Conservation (phyloP, 1,140 invertebrate genomes). For the Tetramorium parvispinum region DNA sequence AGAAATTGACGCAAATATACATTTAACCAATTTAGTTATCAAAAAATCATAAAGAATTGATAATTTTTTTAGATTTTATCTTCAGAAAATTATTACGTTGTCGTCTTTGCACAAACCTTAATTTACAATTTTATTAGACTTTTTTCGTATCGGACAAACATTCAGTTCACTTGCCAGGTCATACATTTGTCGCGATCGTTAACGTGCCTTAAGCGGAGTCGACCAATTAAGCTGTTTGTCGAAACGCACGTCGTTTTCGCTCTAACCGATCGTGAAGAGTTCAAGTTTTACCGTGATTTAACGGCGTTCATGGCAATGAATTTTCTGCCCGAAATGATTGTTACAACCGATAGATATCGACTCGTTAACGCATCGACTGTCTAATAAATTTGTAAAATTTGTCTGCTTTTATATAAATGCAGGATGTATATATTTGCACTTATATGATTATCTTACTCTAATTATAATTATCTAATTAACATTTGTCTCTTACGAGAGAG, state of each 20-base stretch:
- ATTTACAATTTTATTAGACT: not conserved
- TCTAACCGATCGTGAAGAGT: slow-evolving; percentile 20
- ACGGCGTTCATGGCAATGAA: not conserved
- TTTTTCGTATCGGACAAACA: not conserved
- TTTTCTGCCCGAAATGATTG: not conserved
- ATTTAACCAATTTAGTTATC: not conserved
- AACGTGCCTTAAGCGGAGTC: not conserved
- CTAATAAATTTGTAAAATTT: not conserved
- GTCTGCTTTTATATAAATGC: not conserved
- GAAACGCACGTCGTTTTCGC: slow-evolving; percentile 14
- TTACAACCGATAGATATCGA: not conserved
- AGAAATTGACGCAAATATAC: not conserved
- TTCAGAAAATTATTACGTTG: not conserved
- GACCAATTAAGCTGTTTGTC: slow-evolving; percentile 22
- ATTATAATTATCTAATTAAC: not conserved
- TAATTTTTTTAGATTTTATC: not conserved
- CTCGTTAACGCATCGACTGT: slow-evolving; percentile 1
- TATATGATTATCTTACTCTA: not conserved
- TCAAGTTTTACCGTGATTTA: not conserved
- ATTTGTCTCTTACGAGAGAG: not conserved
- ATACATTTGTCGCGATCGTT: not conserved
- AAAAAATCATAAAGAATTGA: not conserved
- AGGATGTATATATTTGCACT: not conserved
- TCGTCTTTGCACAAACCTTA: not conserved
- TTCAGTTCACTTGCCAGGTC: not conserved